Conservation (phyloP, 1,140 invertebrate species). For the Atta cephalotes region DNA sequence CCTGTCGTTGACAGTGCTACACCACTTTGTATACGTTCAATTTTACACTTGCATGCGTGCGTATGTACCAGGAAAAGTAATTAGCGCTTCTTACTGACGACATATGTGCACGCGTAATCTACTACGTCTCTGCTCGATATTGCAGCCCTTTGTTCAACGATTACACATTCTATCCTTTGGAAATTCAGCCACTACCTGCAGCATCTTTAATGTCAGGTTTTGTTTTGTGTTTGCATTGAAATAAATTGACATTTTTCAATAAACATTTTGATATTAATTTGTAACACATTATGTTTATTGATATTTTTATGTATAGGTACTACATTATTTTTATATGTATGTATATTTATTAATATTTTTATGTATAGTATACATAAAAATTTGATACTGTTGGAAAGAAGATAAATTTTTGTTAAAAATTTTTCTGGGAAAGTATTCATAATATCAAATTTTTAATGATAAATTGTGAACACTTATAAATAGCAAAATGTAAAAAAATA, state of each 20-base stretch:
- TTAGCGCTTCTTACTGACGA: conserved; percentile 56
- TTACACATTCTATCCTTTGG: conserved; percentile 35
- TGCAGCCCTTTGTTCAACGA: conserved; percentile 17
- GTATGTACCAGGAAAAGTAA: conserved; percentile 57
- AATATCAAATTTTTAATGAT: not conserved
- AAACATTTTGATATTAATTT: not conserved
- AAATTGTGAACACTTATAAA: not conserved
- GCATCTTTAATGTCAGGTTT: not conserved
- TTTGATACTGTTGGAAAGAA: not conserved
- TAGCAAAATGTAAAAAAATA: not conserved
- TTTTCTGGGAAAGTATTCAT: not conserved
- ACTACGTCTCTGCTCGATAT: not conserved
- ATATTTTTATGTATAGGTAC: not conserved
- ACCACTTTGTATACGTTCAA: not conserved
- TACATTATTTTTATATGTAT: too few relatives aligned
- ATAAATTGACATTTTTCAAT: not conserved
- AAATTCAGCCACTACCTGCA: not conserved
- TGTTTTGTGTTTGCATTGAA: not conserved
- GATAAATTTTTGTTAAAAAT: not conserved
- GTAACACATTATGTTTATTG: not conserved
- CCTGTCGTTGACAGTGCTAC: not conserved
- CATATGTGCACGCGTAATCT: not conserved
- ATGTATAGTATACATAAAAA: not conserved
- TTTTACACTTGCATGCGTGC: not conserved
- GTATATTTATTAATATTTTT: not conserved